phyloP scores from a whole-genome alignment of 2,888 invertebrate genomes.

The Coelopa pilipes region DNA sequence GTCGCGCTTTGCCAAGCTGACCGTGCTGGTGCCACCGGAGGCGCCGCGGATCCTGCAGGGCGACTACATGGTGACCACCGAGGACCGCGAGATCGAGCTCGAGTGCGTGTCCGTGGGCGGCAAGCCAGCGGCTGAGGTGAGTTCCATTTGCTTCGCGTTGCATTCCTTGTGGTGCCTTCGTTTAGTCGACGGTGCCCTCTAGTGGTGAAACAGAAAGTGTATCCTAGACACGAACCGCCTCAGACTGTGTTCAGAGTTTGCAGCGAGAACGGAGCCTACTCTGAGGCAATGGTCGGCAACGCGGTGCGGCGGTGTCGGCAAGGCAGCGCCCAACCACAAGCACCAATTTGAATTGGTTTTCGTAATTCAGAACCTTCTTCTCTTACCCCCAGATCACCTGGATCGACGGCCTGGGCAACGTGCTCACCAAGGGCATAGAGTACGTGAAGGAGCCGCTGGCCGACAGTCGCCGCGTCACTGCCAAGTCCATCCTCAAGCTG shows the following conservation, averaged over 20 bases:
- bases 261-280: background rate
- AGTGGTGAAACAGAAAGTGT: too few relatives aligned
- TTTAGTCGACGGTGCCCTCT: background rate
- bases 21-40: constrained; percentile 90
- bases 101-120: constrained; percentile 92
- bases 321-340: background rate
- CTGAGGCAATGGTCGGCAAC: background rate
- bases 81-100: constrained; percentile 88
- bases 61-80: constrained; percentile 84
- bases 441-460: constrained; percentile 79
- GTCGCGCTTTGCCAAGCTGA: constrained; percentile 85
- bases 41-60: constrained; percentile 89
- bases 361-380: background rate
- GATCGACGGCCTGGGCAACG: constrained; percentile 89
- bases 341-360: background rate
- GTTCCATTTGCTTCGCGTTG: constrained; percentile 44
- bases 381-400: constrained; percentile 80
- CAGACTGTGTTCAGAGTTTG: background rate
- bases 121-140: constrained; percentile 92
- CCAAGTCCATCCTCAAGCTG: constrained; percentile 84
- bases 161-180: background rate
- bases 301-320: background rate
- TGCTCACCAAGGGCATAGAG: constrained; percentile 83
- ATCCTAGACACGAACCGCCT: background rate
- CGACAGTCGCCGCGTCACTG: constrained; percentile 85